Evolutionary conservation across 2,113 vertebrate species (phyloP).

Genomic region (Sphaerodactylus townsendi): DNA sequence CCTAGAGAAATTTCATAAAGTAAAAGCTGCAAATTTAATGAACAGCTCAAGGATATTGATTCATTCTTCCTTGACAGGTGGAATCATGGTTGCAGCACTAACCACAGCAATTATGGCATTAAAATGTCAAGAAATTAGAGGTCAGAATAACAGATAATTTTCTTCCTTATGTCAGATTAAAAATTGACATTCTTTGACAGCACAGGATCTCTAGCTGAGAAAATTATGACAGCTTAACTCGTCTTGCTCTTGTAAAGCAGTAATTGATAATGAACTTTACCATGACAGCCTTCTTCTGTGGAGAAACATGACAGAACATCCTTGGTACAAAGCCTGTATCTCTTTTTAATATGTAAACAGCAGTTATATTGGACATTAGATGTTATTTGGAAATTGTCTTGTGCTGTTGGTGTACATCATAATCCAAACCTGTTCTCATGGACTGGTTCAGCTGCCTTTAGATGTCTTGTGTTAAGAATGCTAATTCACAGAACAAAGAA

Average conservation of each 20-base stretch:
- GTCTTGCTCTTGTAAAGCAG: constrained; percentile 84
- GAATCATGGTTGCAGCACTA: constrained; percentile 82
- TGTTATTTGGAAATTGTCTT: constrained; percentile 76
- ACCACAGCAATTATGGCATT: constrained; percentile 89
- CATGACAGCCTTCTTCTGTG: constrained; percentile 85
- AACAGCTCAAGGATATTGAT: constrained; percentile 85
- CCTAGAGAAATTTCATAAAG: constrained; percentile 44
- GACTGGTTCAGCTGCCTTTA: constrained; percentile 44
- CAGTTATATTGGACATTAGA: constrained; percentile 82
- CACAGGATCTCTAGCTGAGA: constrained; percentile 79
- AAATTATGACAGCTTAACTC: constrained; percentile 88
- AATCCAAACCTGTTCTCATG: constrained; percentile 63
- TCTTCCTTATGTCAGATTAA: constrained; percentile 85
- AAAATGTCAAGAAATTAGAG: constrained; percentile 95
- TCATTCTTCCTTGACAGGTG: constrained; percentile 87
- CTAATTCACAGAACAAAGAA: constrained; percentile 32
- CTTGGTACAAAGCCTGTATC: constrained; percentile 80
- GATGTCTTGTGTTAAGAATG: constrained; percentile 26
- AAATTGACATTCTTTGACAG: constrained; percentile 86
- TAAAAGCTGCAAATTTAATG: constrained; percentile 71
- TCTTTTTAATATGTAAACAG: constrained; percentile 86
- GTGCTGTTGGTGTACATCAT: constrained; percentile 74
- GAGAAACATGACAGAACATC: constrained; percentile 90
- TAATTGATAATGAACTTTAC: constrained; percentile 84
- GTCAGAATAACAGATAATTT: constrained; percentile 89